Conservation (phyloP, 2,888 invertebrate species). For the Parapristionchus giblindavisi region DNA sequence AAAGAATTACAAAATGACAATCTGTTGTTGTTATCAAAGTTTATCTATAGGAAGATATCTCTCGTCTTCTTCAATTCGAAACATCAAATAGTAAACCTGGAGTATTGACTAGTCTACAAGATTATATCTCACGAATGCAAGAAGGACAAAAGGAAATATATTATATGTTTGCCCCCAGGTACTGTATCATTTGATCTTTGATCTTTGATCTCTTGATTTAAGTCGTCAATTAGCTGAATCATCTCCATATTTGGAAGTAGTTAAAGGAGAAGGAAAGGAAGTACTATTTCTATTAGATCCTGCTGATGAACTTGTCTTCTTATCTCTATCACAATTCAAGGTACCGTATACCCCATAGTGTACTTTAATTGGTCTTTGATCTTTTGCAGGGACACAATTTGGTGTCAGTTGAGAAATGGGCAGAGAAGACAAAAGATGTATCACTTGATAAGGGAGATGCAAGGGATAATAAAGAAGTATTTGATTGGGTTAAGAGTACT, state of each 20-base stretch:
- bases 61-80: constrained; percentile 88
- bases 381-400: constrained; percentile 78
- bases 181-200: constrained; percentile 44
- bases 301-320: constrained; percentile 82
- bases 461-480: constrained; percentile 81
- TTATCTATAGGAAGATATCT: constrained; percentile 83
- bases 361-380: neutral
- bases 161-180: constrained; percentile 92
- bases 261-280: constrained; percentile 86
- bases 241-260: constrained; percentile 92
- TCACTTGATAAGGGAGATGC: constrained; percentile 41
- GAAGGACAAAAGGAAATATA: constrained; percentile 86
- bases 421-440: constrained; percentile 71
- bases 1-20: neutral
- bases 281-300: constrained; percentile 94
- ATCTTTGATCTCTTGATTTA: constrained; percentile 34
- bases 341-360: constrained; percentile 67
- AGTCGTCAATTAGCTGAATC: constrained; percentile 90
- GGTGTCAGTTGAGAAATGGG: constrained; percentile 91
- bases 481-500: constrained; percentile 82
- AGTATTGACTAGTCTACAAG: constrained; percentile 77
- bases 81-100: constrained; percentile 78
- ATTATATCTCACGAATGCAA: constrained; percentile 83
- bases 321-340: constrained; percentile 88
- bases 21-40: neutral